A percentile compares a stretch with the other conserved stretches of the same genome.
Conservation (phyloP, 1,140 invertebrate species). For the Rhizoglyphus robini region DNA sequence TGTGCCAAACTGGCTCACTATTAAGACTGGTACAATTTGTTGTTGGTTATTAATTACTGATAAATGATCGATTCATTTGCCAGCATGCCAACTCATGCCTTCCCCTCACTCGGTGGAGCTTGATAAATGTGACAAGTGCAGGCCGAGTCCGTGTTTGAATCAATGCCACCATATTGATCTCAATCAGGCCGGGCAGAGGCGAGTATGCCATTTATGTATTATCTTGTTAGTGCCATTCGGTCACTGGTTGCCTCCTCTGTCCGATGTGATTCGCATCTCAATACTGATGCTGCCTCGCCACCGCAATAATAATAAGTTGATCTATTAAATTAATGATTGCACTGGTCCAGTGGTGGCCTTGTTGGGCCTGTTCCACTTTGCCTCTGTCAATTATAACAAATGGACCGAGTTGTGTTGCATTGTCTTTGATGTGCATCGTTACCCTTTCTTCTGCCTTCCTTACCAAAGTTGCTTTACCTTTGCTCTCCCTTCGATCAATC, state of each 20-base stretch:
- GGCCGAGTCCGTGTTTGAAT: not conserved
- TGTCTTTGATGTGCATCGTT: not conserved
- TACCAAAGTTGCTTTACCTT: not conserved
- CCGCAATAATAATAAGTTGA: slow-evolving; percentile 10
- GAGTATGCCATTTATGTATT: not conserved
- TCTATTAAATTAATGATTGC: slow-evolving; percentile 13
- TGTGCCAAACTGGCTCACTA: no score
- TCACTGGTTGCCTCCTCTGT: no score
- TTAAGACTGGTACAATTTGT: not conserved
- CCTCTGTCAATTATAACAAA: not conserved
- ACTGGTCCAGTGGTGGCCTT: not conserved
- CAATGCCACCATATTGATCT: not conserved
- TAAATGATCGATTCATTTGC: not conserved
- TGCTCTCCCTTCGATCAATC: not conserved
- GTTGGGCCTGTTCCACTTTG: not conserved
- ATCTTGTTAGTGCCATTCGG: not conserved
- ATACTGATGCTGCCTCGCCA: not conserved
- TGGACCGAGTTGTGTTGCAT: not conserved
- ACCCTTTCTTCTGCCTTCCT: not conserved
- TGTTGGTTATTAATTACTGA: not conserved
- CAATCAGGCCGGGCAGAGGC: no score
- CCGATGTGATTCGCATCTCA: slow-evolving; percentile 7
- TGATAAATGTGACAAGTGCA: not conserved
- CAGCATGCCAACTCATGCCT: not conserved
- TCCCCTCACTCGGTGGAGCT: not conserved